Evolutionary conservation across 2,113 vertebrate genomes (phyloP).

Genomic region (Megaleporinus macrocephalus): DNA sequence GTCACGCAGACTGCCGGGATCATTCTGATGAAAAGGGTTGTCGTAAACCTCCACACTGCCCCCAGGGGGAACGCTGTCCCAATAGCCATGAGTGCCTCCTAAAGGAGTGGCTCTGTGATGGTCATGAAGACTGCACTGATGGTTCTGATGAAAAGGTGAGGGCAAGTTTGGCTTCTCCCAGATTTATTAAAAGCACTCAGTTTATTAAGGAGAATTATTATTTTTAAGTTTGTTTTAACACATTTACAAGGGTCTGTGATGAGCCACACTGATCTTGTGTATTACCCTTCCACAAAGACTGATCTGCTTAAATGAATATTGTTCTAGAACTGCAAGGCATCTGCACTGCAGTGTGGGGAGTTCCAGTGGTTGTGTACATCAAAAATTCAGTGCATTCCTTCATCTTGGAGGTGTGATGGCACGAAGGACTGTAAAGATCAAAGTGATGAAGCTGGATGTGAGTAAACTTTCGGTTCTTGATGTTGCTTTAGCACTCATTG

Average conservation of each 20-base stretch:
- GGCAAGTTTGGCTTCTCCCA: neutral
- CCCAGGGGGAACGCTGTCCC: slow-evolving; percentile 71
- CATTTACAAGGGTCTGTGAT: too few species aligned
- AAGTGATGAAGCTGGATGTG: slow-evolving; percentile 85
- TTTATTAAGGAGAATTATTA: too few species aligned
- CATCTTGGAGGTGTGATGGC: slow-evolving; percentile 84
- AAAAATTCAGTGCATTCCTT: slow-evolving; percentile 79
- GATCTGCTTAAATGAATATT: neutral
- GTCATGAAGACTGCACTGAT: slow-evolving; percentile 83
- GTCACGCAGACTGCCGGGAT: slow-evolving; percentile 84
- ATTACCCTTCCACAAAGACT: too few species aligned
- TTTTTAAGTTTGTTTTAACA: too few species aligned
- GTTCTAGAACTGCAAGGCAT: slow-evolving; percentile 72
- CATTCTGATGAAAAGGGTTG: slow-evolving; percentile 86
- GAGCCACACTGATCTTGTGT: too few species aligned
- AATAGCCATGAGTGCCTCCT: slow-evolving; percentile 82
- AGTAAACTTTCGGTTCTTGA: slow-evolving; percentile 50
- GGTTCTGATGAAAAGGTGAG: slow-evolving; percentile 86
- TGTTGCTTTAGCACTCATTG: too few species aligned
- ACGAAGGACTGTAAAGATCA: slow-evolving; percentile 81
- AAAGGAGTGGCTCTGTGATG: slow-evolving; percentile 87
- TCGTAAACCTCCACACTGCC: slow-evolving; percentile 72
- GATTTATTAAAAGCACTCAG: too few species aligned
- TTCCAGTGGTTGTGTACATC: slow-evolving; percentile 82
- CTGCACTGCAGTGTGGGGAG: slow-evolving; percentile 64